Evolutionary conservation across 2,888 invertebrate genomes (phyloP).

Genomic region (Cerceris ruficornis): DNA sequence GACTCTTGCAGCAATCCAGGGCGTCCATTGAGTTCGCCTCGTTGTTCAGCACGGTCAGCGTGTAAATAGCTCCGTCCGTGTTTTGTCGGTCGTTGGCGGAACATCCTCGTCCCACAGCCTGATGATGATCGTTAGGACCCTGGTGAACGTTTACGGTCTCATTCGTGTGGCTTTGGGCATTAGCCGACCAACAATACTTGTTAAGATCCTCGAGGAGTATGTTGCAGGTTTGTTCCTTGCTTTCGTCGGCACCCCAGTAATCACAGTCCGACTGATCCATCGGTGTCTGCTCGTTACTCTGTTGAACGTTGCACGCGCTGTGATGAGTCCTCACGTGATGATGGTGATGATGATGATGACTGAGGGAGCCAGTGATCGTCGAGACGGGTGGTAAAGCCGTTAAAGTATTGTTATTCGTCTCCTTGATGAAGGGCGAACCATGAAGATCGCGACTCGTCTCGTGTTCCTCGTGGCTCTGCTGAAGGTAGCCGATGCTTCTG

Average conservation of each 20-base stretch:
- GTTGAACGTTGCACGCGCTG: constrained; percentile 76
- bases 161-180: constrained; percentile 85
- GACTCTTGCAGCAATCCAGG: constrained; percentile 80
- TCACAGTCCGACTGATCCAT: constrained; percentile 87
- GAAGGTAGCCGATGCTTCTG: constrained; percentile 74
- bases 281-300: constrained; percentile 81
- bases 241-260: constrained; percentile 85
- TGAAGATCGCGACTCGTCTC: constrained; percentile 68
- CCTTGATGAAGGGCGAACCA: constrained; percentile 80
- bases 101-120: constrained; percentile 55
- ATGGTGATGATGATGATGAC: constrained; percentile 74
- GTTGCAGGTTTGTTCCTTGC: constrained; percentile 77
- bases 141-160: constrained; percentile 81
- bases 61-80: constrained; percentile 88
- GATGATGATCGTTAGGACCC: constrained; percentile 76
- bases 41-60: constrained; percentile 92
- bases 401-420: constrained; percentile 85
- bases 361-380: constrained; percentile 78
- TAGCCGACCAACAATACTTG: constrained; percentile 89
- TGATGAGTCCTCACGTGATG: constrained; percentile 68
- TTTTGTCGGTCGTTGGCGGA: constrained; percentile 79
- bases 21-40: constrained; percentile 82
- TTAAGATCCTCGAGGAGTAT: constrained; percentile 90
- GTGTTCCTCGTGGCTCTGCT: constrained; percentile 73
- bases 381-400: constrained; percentile 79